A percentile compares a stretch with the other conserved stretches of the same genome.
These are phyloP conservation scores for Zaprionus lineosus DNA, from an alignment of 2,888 invertebrate species.

Conservation along the genomic window DNA sequence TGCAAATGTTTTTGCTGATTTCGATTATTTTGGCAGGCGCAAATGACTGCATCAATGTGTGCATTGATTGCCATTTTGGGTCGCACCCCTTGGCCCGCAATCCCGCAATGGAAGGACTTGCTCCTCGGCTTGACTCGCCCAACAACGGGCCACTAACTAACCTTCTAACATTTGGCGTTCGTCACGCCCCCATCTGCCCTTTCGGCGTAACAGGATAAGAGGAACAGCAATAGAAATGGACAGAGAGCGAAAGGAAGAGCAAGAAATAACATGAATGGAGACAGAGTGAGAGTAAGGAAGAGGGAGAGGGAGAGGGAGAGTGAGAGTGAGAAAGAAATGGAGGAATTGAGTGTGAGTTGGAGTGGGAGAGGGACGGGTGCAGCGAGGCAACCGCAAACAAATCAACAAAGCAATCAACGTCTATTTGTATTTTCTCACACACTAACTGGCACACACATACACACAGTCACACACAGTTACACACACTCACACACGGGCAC, in stretches of 20 bases:
- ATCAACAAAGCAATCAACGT: constrained; percentile 78
- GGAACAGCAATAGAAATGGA: too few relatives aligned
- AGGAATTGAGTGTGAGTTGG: too few relatives aligned
- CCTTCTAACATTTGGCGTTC: constrained; percentile 67
- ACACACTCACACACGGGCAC: constrained; percentile 10
- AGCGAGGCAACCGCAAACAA: constrained; percentile 72
- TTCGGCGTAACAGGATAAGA: too few relatives aligned
- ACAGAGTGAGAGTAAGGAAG: too few relatives aligned
- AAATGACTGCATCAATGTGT: constrained; percentile 69
- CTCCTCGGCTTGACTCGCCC: background rate
- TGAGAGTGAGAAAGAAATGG: too few relatives aligned
- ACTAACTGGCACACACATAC: constrained; percentile 13
- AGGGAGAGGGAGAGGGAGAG: too few relatives aligned
- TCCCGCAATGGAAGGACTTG: background rate
- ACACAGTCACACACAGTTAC: constrained; percentile 4
- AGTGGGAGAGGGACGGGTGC: constrained; percentile 27
- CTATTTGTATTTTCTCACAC: constrained; percentile 75
- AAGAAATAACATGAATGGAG: too few relatives aligned
- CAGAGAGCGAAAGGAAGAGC: too few relatives aligned
- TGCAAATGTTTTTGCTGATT: constrained; percentile 51
- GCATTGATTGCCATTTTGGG: constrained; percentile 73
- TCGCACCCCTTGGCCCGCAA: background rate
- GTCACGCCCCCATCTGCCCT: constrained; percentile 5
- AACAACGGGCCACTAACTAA: constrained; percentile 66
- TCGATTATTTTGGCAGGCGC: constrained; percentile 63